Percentiles rank a stretch among this genome's conserved stretches.
phyloP scores from a whole-genome alignment of 1,140 invertebrate genomes.

The Hydropsyche tenuis region DNA sequence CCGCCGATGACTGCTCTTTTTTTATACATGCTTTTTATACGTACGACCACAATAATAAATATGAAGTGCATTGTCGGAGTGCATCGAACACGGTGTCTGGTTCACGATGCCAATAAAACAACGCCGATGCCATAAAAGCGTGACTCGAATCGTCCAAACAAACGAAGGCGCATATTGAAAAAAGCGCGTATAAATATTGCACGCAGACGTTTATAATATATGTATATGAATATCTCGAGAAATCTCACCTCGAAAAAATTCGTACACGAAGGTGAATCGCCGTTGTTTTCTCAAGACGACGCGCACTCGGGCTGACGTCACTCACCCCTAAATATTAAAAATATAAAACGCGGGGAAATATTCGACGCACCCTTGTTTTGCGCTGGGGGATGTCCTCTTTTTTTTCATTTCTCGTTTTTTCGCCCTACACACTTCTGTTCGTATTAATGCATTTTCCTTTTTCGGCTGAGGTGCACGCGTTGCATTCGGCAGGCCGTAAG shows the following conservation, averaged over 20 bases:
- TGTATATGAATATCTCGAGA: not conserved
- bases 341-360: conserved; percentile 42
- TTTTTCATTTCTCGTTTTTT: conserved; percentile 26
- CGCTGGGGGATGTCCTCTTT: conserved; percentile 4
- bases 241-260: conserved; percentile 14
- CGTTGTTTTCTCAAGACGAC: conserved; percentile 22
- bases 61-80: not conserved
- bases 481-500: not conserved
- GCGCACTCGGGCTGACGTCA: conserved; percentile 26
- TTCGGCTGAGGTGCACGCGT: conserved; percentile 24
- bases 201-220: too few species aligned
- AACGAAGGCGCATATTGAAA: conserved; percentile 11
- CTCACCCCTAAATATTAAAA: conserved; percentile 49
- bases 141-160: conserved; percentile 12
- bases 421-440: conserved; percentile 11
- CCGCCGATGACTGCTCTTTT: not conserved
- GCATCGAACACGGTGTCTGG: not conserved
- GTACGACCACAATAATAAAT: too few species aligned
- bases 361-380: conserved; percentile 25
- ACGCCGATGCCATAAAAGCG: conserved; percentile 1
- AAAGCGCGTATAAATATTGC: too few species aligned
- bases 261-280: not conserved
- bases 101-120: conserved; percentile 23
- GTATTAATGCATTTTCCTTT: conserved; percentile 49
- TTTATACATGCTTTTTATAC: not conserved